Conservation (phyloP, 2,797 vertebrate genomes). For the Cuniculus paca region DNA sequence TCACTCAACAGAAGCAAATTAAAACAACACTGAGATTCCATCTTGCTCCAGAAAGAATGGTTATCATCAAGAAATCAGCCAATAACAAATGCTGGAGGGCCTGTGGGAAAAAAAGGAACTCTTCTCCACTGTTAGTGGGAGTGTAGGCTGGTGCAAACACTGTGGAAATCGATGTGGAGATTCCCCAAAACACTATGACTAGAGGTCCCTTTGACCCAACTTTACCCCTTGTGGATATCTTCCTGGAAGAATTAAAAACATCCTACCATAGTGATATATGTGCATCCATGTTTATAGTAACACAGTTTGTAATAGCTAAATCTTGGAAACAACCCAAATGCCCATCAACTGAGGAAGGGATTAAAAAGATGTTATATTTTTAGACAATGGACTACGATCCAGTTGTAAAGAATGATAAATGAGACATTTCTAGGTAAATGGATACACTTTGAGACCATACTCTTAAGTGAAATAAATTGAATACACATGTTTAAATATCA, state of each 20-base stretch:
- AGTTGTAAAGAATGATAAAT: background rate
- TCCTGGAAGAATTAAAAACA: too few species aligned
- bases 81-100: background rate
- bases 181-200: too few species aligned
- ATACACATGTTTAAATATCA: background rate
- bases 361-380: background rate
- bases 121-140: too few species aligned
- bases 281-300: too few species aligned
- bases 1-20: background rate
- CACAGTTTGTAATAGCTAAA: too few species aligned
- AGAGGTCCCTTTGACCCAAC: too few species aligned
- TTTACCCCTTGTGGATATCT: too few species aligned
- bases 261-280: too few species aligned
- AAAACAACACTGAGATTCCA: background rate
- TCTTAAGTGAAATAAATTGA: background rate
- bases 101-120: background rate
- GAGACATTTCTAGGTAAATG: background rate
- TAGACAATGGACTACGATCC: background rate
- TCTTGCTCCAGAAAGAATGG: background rate
- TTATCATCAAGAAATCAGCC: background rate
- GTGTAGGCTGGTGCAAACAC: too few species aligned
- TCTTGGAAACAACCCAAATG: background rate
- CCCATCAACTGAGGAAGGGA: background rate
- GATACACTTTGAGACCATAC: background rate
- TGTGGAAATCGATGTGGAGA: too few species aligned